These are phyloP conservation scores for Acleris emargana DNA, from an alignment of 2,888 invertebrate genomes.

Conservation along the genomic window DNA sequence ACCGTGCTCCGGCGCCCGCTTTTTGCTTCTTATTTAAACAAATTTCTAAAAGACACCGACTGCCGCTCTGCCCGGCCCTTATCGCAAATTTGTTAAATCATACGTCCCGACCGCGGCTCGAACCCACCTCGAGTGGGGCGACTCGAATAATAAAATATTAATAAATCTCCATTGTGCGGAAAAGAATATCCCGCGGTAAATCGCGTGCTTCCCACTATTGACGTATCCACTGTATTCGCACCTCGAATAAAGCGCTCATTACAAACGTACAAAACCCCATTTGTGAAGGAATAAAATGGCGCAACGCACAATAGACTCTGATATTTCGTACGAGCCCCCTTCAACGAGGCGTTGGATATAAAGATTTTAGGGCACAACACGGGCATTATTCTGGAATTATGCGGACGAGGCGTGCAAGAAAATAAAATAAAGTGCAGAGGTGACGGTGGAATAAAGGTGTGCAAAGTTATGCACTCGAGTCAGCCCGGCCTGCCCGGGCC, in stretches of 20 bases:
- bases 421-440: slow-evolving; percentile 78
- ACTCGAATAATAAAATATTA: slow-evolving; percentile 32
- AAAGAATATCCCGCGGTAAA: slow-evolving; percentile 56
- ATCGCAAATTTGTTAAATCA: slow-evolving; percentile 49
- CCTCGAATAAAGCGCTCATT: slow-evolving; percentile 80
- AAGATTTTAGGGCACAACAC: slow-evolving; percentile 71
- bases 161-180: slow-evolving; percentile 34
- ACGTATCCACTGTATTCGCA: slow-evolving; percentile 68
- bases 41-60: slow-evolving; percentile 59
- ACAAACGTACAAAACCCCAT: slow-evolving; percentile 73
- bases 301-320: slow-evolving; percentile 70
- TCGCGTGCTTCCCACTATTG: slow-evolving; percentile 57
- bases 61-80: slow-evolving; percentile 50
- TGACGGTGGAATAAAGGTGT: slow-evolving; percentile 66
- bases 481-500: slow-evolving; percentile 52
- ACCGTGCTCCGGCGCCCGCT: slow-evolving; percentile 66
- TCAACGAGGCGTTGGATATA: slow-evolving; percentile 52
- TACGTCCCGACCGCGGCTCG: slow-evolving; percentile 8
- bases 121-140: slow-evolving; percentile 14
- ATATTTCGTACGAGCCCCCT: slow-evolving; percentile 79
- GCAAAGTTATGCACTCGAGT: slow-evolving; percentile 62
- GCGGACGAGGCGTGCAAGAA: slow-evolving; percentile 70
- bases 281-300: slow-evolving; percentile 75
- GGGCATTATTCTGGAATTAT: slow-evolving; percentile 75
- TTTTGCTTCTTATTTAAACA: slow-evolving; percentile 67